Evolutionary conservation across 2,888 invertebrate species (phyloP), one percentile per base, ranked within the genome.

Genomic region (Drosophila dives): DNA sequence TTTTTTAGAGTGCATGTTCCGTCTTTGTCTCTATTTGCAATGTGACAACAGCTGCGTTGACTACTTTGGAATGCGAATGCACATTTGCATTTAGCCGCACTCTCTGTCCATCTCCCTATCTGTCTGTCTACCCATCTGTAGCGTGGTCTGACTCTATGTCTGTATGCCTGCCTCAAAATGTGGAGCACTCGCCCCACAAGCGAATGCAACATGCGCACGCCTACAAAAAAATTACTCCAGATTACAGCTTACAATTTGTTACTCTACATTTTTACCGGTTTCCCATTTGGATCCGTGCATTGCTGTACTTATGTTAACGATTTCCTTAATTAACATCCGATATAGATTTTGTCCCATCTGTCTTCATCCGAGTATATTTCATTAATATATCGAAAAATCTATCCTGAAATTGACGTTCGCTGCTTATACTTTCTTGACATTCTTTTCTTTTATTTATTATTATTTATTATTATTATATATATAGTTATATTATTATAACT

Each of bases 31-130:
- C 72, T 78, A 49, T 71, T n/a, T 63, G 72, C 75, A 73, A 71
- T 86, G 72, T 42, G 64, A 59, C 74, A 65, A 49, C 89, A 81
- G 88, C 88, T 80, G 42, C 69, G 63, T 60, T 76, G 51, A 60
- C 69, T 51, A 53, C 67, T 50, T 70, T 66, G 83, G 86, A 85
- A 87, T 84, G 90, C 82, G 82, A 82, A 71, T 89, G 73, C 80
- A 76, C 85, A 85, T 90, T 85, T 89, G 83, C 86, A 90, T 85
- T 77, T 85, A 77, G 77, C 71, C 90, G 77, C 88, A 85, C 86
- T 88, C 77, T 48, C 62, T 36, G 11, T 51, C 51, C 20, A 53
- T 34, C 51, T 29, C 29, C 86, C 81, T 83, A 73, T 55, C 73
- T 40, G n/a, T 49, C 59, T 34, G 56, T 34, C 49, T 38, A 33